Conservation (phyloP, 2,888 invertebrate genomes). For the Sphaerophoria taeniata region DNA sequence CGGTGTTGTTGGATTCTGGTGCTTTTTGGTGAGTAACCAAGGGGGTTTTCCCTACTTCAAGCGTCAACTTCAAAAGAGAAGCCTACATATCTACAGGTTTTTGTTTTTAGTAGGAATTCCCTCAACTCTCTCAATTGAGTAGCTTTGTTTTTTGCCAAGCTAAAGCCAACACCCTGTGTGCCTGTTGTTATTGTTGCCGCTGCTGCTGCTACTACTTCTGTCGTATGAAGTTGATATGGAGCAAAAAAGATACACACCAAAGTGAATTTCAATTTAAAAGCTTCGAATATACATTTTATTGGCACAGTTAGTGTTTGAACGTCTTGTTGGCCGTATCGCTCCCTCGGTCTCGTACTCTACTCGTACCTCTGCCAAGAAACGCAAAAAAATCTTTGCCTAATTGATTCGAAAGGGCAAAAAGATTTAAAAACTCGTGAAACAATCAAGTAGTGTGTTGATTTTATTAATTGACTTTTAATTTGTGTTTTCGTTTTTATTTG, state of each 20-base stretch:
- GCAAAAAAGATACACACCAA: constrained; percentile 65
- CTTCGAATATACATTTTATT: constrained; percentile 59
- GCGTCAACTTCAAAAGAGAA: constrained; percentile 8
- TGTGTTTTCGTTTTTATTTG: background rate
- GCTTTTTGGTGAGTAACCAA: constrained; percentile 32
- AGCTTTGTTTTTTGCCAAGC: background rate
- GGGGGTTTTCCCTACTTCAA: constrained; percentile 43
- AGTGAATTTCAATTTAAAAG: constrained; percentile 62
- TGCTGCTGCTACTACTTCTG: no score
- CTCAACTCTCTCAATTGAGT: constrained; percentile 40
- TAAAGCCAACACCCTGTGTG: constrained; percentile 2
- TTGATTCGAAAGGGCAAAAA: background rate
- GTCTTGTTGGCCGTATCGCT: constrained; percentile 46
- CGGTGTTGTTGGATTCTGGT: constrained; percentile 8
- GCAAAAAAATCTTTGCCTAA: constrained; percentile 3
- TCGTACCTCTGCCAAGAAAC: background rate
- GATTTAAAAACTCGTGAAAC: background rate
- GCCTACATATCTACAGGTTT: constrained; percentile 47
- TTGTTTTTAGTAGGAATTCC: constrained; percentile 34
- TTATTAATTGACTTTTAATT: constrained; percentile 8
- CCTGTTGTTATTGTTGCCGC: background rate
- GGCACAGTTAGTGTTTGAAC: constrained; percentile 64
- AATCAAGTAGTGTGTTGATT: background rate
- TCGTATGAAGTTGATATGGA: constrained; percentile 31
- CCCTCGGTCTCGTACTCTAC: background rate